A percentile compares a stretch with the other conserved stretches of the same genome.
phyloP scores from a whole-genome alignment of 2,113 vertebrate species.

The Condylura cristata region DNA sequence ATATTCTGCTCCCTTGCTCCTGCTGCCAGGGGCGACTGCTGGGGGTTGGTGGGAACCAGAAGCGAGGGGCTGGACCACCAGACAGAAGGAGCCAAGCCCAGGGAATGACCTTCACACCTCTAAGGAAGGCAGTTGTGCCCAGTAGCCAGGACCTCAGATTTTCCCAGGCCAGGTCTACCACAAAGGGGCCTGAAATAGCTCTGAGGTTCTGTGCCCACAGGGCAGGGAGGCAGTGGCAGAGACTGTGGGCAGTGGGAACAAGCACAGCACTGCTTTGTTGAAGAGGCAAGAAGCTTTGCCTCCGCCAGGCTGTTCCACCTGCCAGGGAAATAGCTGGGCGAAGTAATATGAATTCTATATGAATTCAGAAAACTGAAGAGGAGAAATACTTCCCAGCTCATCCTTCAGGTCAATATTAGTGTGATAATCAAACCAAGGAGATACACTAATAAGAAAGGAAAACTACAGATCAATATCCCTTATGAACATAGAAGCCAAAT shows the following conservation, averaged over 20 bases:
- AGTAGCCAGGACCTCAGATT: constrained; percentile 63
- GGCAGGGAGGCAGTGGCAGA: constrained; percentile 1
- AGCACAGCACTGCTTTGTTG: constrained; percentile 21
- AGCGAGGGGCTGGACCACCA: constrained; percentile 25
- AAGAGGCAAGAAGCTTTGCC: not conserved
- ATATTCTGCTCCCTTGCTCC: not conserved
- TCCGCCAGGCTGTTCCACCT: not conserved
- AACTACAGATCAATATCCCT: not conserved
- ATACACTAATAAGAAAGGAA: not conserved
- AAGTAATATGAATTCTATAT: not conserved
- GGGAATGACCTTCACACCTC: constrained; percentile 58
- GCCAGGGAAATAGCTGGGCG: not conserved
- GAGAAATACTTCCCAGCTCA: not conserved
- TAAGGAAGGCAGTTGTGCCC: constrained; percentile 57
- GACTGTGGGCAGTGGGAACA: not conserved
- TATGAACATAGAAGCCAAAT: not conserved
- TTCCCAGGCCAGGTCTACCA: constrained; percentile 67
- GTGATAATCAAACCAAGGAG: not conserved
- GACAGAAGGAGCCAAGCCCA: constrained; percentile 48
- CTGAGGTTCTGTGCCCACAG: constrained; percentile 48
- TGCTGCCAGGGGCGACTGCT: not conserved
- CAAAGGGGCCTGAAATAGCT: constrained; percentile 66
- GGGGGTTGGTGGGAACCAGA: constrained; percentile 38
- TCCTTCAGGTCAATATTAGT: not conserved
- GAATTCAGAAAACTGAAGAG: not conserved